Conservation (phyloP, 1,140 invertebrate species). For the Planococcus citri region DNA sequence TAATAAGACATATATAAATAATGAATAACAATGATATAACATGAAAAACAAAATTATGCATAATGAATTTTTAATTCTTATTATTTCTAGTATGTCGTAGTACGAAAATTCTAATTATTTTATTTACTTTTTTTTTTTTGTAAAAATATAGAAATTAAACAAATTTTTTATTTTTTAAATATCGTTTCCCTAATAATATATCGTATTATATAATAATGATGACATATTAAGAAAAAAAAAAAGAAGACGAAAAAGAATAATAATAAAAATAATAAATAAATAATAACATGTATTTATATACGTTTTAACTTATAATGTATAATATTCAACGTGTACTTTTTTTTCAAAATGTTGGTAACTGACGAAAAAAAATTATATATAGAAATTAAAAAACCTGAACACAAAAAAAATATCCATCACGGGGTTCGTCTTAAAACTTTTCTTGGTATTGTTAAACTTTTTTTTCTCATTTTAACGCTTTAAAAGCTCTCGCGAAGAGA, state of each 20-base stretch:
- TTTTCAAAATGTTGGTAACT: not conserved
- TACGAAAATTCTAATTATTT: too few species aligned
- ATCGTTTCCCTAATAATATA: too few species aligned
- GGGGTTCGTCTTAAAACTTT: not conserved
- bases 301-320: not conserved
- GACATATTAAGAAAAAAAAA: too few species aligned
- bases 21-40: slow-evolving; percentile 16
- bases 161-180: too few species aligned
- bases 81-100: not conserved
- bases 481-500: too few species aligned
- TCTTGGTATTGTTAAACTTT: not conserved
- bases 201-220: too few species aligned
- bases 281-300: not conserved
- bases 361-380: not conserved
- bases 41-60: slow-evolving; percentile 15
- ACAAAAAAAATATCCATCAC: not conserved
- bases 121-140: too few species aligned
- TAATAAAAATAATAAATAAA: not conserved
- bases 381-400: not conserved
- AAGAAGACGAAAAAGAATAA: not conserved
- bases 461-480: not conserved
- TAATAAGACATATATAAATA: slow-evolving; percentile 1
- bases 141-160: not conserved
- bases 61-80: slow-evolving; percentile 9
- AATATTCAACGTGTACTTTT: not conserved